These are phyloP conservation scores for Drosophila malerkotliana DNA, from an alignment of 1,140 invertebrate species.

Conservation along the genomic window DNA sequence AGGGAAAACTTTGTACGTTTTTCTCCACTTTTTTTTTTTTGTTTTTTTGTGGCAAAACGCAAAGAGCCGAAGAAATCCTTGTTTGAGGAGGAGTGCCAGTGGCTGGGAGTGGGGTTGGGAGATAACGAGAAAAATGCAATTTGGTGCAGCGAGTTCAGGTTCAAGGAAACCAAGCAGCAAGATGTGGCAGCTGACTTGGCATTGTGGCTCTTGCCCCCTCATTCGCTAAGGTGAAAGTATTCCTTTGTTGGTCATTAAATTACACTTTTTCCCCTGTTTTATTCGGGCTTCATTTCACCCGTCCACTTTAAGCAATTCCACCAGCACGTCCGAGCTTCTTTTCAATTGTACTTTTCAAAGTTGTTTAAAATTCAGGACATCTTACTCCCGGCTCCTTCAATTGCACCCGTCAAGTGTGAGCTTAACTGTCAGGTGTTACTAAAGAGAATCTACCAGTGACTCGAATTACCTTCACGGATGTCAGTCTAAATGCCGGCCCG, in stretches of 20 bases:
- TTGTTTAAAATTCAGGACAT: slow-evolving; percentile 51
- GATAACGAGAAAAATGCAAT: slow-evolving; percentile 66
- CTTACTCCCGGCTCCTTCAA: slow-evolving; percentile 28
- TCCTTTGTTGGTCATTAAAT: slow-evolving; percentile 73
- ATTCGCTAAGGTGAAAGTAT: slow-evolving; percentile 45
- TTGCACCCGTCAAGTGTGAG: slow-evolving; percentile 40
- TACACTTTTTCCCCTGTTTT: slow-evolving; percentile 58
- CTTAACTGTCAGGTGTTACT: slow-evolving; percentile 16
- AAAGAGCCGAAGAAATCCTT: slow-evolving; percentile 1
- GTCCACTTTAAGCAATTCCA: neutral
- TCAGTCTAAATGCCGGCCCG: slow-evolving; percentile 18
- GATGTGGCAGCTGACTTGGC: slow-evolving; percentile 47
- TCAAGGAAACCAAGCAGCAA: slow-evolving; percentile 8
- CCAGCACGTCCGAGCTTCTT: slow-evolving; percentile 39
- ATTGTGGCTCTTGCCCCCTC: slow-evolving; percentile 26
- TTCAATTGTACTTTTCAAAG: slow-evolving; percentile 53
- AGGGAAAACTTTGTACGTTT: slow-evolving; percentile 74
- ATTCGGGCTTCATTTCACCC: slow-evolving; percentile 46
- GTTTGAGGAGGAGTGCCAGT: neutral
- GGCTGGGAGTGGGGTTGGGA: slow-evolving; percentile 1
- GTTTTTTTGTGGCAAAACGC: slow-evolving; percentile 19
- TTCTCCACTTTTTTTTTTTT: slow-evolving; percentile 33
- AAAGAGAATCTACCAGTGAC: slow-evolving; percentile 16
- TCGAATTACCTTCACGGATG: slow-evolving; percentile 18
- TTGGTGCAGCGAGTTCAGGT: slow-evolving; percentile 46